Base-by-base conservation (phyloP, 2,888 invertebrate genomes). In the Oxyteleia sp. region DNA sequence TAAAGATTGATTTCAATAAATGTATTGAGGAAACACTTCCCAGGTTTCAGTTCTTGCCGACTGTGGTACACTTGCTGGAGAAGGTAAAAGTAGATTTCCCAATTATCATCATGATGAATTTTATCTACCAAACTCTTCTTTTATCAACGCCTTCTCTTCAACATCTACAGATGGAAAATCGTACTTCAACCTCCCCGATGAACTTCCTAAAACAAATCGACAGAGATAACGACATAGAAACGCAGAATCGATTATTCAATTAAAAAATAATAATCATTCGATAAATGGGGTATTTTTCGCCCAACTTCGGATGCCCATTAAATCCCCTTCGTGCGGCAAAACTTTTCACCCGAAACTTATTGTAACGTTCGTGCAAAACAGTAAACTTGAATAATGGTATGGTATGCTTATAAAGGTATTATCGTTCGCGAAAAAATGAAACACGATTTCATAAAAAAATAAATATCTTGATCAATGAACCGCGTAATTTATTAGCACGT, bases 1-100 rank as follows among this genome's bases (percentile, higher is more conserved):
- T 61, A 45, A 26, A 45, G 10, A 16, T 61, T 59, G 0, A 32
- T 41, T 59, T 43, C 5, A 59, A 59, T 59, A 59, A 59, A 59
- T 43, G 59, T 59, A 43, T 35, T 26, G 13, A 35, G 32, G 32
- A 32, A 32, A 3, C 32, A 32, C 11, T 32, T 32, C 32, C 8
- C 11, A 2, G 5, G 8, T 7, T 32, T 32, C 32, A 10, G 32
- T 32, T 32, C n/a, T n/a, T n/a, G 11, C 32, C 32, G 5, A 32
- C 32, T 32, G 32, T 32, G 5, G 32, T 7, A 32, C 32, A 32
- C 32, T 32, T 32, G 32, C 8, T 32, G 32, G 32, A 4, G 8
- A 3, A 32, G 8, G 8, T 32, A 2, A 3, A 32, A 8, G 32
- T 10, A 32, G 32, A 32, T 7, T 32, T 32, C 32, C 8, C 11